Base-by-base conservation (phyloP, 2,797 vertebrate genomes). In the Tympanoctomys barrerae region DNA sequence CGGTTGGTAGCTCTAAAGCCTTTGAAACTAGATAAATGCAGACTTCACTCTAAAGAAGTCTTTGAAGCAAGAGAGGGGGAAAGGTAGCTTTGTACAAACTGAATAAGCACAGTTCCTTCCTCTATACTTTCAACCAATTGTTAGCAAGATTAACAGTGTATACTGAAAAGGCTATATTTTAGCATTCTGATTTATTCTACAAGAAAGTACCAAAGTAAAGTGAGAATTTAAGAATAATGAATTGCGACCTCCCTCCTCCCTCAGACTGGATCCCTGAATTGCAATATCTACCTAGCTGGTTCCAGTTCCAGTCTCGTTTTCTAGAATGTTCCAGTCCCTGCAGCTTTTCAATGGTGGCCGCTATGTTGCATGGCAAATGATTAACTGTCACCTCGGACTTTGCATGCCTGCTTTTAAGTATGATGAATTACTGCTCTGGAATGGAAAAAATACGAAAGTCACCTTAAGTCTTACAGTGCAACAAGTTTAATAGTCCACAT, bases 401-500 rank as follows among this genome's bases (percentile, higher is more conserved):
- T 92, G 79, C 90, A 89, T 88, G 87, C 49, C 66, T 96, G 80
- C 88, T 86, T 96, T 79, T 64, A 78, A 95, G 87, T 91, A 79
- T 24, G 81, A 94, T 39, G 73, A 42, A 87, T 39, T 94, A 93
- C 78, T 78, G 77, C 77, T 79, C 86, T 88, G 77, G 68, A 68
- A 80, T 61, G 82, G 94, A 94, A 94, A 96, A 95, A 94, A 81
- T 46, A 95, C 93, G 94, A 62, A 96, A 94, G 89, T 96, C 95
- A 97, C 83, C 91, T 91, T 26, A 93, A 91, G 84, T 90, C 88
- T 95, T 78, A 89, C 42, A 87, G 89, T 73, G 68, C 77, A 92
- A 90, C 33, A 46, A 24, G 89, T 98, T 98, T 98, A 98, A 98
- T 98, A 87, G 93, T 86, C 62, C 86, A 91, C 90, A 66, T 73